A percentile compares a stretch with the other conserved stretches of the same genome.
Conservation (phyloP, 1,140 invertebrate species). For the Leptopilina boulardi region DNA sequence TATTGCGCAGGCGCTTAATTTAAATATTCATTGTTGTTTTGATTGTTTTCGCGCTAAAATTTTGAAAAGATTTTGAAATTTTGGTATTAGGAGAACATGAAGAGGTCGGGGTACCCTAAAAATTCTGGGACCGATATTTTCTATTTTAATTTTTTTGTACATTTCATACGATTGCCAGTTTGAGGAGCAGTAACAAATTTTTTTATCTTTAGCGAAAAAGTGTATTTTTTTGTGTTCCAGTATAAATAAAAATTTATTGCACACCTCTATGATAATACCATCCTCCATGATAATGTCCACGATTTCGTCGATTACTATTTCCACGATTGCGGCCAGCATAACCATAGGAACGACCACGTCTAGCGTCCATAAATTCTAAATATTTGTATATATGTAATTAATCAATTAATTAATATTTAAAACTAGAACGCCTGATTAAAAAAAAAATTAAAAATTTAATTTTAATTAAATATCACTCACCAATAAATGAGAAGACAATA, state of each 20-base stretch:
- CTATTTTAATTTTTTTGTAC: too few species aligned
- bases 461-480: not conserved
- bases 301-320: not conserved
- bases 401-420: not conserved
- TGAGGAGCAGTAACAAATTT: too few species aligned
- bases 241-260: not conserved
- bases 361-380: not conserved
- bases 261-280: not conserved
- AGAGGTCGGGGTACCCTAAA: too few species aligned
- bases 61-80: too few species aligned
- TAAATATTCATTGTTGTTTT: too few species aligned
- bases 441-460: not conserved
- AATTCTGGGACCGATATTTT: too few species aligned
- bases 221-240: too few species aligned
- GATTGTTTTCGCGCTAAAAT: too few species aligned
- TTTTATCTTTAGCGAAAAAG: too few species aligned
- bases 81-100: too few species aligned
- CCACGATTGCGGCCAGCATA: not conserved
- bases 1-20: too few species aligned
- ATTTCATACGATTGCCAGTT: too few species aligned
- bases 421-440: not conserved
- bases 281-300: constrained; percentile 4
- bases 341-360: not conserved
- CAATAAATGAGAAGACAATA: not conserved
- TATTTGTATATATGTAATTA: not conserved